Base-by-base conservation (phyloP, 2,113 vertebrate species). In the Antechinus flavipes region DNA sequence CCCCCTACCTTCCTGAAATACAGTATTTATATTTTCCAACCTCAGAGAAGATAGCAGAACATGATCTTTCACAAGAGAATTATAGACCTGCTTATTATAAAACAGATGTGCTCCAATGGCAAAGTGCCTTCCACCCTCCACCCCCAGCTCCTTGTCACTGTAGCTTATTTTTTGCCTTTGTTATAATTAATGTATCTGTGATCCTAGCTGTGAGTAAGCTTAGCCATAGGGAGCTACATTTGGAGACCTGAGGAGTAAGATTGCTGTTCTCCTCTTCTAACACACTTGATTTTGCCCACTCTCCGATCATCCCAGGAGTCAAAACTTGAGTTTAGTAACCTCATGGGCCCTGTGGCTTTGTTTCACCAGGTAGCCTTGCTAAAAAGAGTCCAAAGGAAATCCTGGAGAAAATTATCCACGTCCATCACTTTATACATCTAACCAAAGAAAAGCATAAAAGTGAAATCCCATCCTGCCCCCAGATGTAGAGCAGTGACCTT, bases 61-160 rank as follows among this genome's bases (percentile, higher is more conserved):
- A 94, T 95, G 96, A 97, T 94, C 97, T 98, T 98, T 98, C 97
- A 98, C 89, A 90, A 97, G 97, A 97, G 97, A 98, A 91, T 97
- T 97, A 93, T 91, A 97, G 96, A 95, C 96, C 95, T 96, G 96
- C 97, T 98, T 97, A 96, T 97, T 97, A 96, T 95, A 95, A 97
- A 97, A 95, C 97, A 98, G 98, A 97, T 98, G 98, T 98, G 97
- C 98, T 98, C 97, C n/a, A 24, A 95, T 93, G 97, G 98, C 96
- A 92, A 95, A 93, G 98, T 98, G 98, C 98, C 98, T 98, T 98
- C 97, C 94, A 96, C 97, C 97, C 97, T 93, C 97, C 93, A 5
- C 96, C 95, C 96, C 96, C 94, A 94, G 97, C 92, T 94, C 95
- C 92, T 94, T 91, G 52, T 96, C 95, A 16, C 96, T 46, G 47